Conservation (phyloP, 64 coral and sea anemone genomes). For the Montipora foliosa region DNA sequence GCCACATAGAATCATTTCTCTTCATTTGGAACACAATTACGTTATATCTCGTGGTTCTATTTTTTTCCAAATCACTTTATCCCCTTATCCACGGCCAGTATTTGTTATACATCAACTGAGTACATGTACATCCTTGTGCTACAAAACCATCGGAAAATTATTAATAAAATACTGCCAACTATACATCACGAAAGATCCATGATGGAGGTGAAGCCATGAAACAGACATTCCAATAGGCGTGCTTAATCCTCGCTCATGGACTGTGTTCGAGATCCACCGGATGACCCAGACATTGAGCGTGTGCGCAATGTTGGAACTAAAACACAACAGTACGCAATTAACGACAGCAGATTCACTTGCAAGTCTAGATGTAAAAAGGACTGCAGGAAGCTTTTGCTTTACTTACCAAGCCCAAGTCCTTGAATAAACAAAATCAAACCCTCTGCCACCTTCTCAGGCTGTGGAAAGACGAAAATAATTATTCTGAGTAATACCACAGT, state of each 20-base stretch:
- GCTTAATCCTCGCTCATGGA: conserved; percentile 92
- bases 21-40: neutral
- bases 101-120: conserved; percentile 26
- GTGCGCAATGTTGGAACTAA: conserved; percentile 96
- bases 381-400: neutral
- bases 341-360: neutral
- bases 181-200: conserved; percentile 22
- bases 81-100: neutral
- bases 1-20: neutral
- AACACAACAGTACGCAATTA: conserved; percentile 28
- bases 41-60: neutral
- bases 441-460: conserved; percentile 91
- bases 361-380: neutral
- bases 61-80: conserved; percentile 26
- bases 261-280: conserved; percentile 68
- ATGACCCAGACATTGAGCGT: conserved; percentile 96
- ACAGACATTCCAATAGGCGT: neutral
- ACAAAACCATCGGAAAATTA: neutral
- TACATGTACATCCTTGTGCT: conserved; percentile 2
- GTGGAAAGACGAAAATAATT: conserved; percentile 16
- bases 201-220: conserved; percentile 22
- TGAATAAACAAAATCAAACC: conserved; percentile 97
- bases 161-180: neutral
- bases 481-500: neutral
- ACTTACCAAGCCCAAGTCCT: conserved; percentile 97